Percentiles rank a stretch among this genome's conserved stretches.
These are phyloP conservation scores for Linnaemya tessellans DNA, from an alignment of 2,888 invertebrate species.

Conservation along the genomic window DNA sequence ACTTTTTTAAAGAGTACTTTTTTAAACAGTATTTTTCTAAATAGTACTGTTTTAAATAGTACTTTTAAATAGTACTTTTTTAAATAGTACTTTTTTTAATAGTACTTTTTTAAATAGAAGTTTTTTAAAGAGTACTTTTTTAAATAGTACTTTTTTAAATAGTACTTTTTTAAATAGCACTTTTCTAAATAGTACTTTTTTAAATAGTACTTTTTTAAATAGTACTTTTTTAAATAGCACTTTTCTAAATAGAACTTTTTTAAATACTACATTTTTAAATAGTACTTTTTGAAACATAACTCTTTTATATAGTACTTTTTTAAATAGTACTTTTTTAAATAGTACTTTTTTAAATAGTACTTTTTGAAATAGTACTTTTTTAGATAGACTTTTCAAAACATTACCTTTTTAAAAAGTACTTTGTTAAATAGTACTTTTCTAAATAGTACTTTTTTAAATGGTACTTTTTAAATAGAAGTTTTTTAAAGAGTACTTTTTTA, in stretches of 20 bases:
- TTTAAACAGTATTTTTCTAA: not conserved
- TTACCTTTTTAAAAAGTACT: not conserved
- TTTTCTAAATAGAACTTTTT: too few species aligned
- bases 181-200: not conserved
- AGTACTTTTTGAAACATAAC: too few species aligned
- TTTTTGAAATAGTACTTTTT: not conserved
- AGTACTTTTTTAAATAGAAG: too few species aligned
- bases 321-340: not conserved
- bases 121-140: not conserved
- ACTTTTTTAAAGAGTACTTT: not conserved
- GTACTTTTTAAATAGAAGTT: too few species aligned
- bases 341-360: constrained; percentile 1
- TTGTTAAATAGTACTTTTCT: not conserved
- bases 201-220: not conserved
- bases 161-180: not conserved
- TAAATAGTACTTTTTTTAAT: not conserved
- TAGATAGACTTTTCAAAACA: not conserved
- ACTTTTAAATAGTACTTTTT: not conserved
- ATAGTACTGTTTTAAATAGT: not conserved
- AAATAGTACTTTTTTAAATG: not conserved
- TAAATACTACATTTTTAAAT: too few species aligned
- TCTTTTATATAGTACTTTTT: too few species aligned
- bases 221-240: too few species aligned
- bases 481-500: too few species aligned
- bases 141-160: not conserved